Conservation (phyloP, 2,113 vertebrate genomes). For the Nannobrachium achirus region DNA sequence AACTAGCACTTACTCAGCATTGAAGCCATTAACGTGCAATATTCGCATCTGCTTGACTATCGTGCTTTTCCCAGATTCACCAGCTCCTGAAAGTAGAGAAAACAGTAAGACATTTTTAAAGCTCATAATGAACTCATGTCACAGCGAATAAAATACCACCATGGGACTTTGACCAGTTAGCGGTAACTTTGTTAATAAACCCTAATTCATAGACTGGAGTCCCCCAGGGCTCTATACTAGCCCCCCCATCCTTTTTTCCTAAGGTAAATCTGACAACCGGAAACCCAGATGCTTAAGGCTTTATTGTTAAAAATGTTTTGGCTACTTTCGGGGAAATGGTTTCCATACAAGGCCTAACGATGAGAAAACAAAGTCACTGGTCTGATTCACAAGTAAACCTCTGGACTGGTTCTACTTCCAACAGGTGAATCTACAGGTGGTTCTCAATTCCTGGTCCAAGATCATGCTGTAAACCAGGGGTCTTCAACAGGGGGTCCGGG, state of each 20-base stretch:
- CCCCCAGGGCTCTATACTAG: too few relatives aligned
- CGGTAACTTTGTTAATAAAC: too few relatives aligned
- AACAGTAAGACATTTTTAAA: conserved; percentile 14
- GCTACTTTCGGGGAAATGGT: too few relatives aligned
- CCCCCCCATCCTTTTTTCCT: not conserved
- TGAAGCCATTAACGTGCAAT: conserved; percentile 98
- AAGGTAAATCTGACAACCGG: not conserved
- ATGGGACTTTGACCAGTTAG: not conserved
- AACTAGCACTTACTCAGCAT: conserved; percentile 93
- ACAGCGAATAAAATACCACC: not conserved
- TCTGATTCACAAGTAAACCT: not conserved
- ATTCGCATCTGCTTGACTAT: conserved; percentile 99
- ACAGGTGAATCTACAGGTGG: not conserved
- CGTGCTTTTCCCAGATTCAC: conserved; percentile 99
- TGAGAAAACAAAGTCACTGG: not conserved
- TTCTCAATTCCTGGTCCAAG: not conserved
- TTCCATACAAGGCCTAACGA: too few relatives aligned
- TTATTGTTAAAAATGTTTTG: not conserved
- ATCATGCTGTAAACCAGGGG: not conserved
- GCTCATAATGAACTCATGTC: not conserved
- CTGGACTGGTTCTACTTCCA: not conserved
- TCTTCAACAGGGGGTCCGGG: too few relatives aligned
- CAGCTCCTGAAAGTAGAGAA: conserved; percentile 86
- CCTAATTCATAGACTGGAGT: too few relatives aligned
- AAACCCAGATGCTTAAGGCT: not conserved